These are phyloP conservation scores for Serranus cabrilla DNA, from an alignment of 2,797 vertebrate genomes.

Conservation along the genomic window DNA sequence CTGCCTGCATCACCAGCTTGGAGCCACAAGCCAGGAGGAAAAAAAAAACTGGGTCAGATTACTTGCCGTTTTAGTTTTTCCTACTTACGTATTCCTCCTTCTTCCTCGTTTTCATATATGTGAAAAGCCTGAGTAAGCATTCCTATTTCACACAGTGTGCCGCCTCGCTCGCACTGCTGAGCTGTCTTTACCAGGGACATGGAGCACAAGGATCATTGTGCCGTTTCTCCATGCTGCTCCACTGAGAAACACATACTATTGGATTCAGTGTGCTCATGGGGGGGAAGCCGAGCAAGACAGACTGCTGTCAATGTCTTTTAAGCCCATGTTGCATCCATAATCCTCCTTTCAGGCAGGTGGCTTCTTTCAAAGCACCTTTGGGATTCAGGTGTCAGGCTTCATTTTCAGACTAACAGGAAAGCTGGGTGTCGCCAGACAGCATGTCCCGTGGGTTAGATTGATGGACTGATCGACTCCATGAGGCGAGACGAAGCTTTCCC, in stretches of 20 bases:
- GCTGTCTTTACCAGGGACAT: constrained; percentile 34
- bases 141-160: constrained; percentile 33
- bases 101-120: constrained; percentile 37
- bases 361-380: constrained; percentile 26
- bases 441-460: constrained; percentile 9
- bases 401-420: constrained; percentile 23
- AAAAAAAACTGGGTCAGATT: constrained; percentile 72
- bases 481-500: constrained; percentile 11
- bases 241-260: constrained; percentile 20
- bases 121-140: constrained; percentile 73
- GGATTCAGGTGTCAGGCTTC: constrained; percentile 34
- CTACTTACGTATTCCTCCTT: constrained; percentile 43
- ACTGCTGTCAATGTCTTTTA: constrained; percentile 30
- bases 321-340: constrained; percentile 39
- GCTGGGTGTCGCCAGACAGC: constrained; percentile 18
- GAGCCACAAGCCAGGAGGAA: constrained; percentile 46
- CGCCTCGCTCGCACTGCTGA: constrained; percentile 29
- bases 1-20: constrained; percentile 45
- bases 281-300: constrained; percentile 25
- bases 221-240: constrained; percentile 4
- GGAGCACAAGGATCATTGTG: constrained; percentile 9
- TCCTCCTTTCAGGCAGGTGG: constrained; percentile 2
- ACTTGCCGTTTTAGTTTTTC: constrained; percentile 51
- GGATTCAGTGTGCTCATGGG: constrained; percentile 6
- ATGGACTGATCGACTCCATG: constrained; percentile 13